phyloP scores from a whole-genome alignment of 2,113 vertebrate species.

The Megaptera novaeangliae region DNA sequence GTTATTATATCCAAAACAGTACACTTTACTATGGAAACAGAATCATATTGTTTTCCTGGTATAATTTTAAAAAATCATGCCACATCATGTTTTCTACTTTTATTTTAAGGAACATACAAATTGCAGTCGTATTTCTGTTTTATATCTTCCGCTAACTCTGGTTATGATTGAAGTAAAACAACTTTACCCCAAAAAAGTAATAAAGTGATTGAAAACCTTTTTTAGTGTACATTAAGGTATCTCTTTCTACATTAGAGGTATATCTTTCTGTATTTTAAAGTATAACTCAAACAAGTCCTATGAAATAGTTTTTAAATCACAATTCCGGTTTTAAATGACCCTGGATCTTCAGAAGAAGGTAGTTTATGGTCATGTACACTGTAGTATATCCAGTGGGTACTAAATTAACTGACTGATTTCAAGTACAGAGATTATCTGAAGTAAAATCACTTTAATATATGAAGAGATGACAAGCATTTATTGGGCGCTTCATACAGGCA shows the following conservation, averaged over 20 bases:
- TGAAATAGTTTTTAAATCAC: neutral
- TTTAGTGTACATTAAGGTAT: neutral
- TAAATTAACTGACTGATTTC: neutral
- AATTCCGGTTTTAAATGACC: neutral
- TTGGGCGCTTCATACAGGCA: neutral
- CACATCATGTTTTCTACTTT: slow-evolving; percentile 34
- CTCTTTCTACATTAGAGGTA: neutral
- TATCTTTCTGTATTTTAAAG: neutral
- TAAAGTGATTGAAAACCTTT: slow-evolving; percentile 25
- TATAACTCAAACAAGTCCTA: neutral
- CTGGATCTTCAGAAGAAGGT: neutral
- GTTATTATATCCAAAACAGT: slow-evolving; percentile 72
- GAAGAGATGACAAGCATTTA: neutral
- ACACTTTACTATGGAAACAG: slow-evolving; percentile 73
- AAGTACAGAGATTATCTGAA: neutral
- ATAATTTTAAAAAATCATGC: slow-evolving; percentile 36
- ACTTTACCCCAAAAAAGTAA: neutral
- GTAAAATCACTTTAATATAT: neutral
- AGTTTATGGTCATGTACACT: neutral
- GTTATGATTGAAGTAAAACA: neutral
- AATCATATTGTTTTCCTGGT: slow-evolving; percentile 74
- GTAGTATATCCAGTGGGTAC: neutral
- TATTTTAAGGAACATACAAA: slow-evolving; percentile 24
- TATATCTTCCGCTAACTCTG: slow-evolving; percentile 22
- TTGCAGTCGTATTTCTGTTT: neutral